phyloP scores from a whole-genome alignment of 2,888 invertebrate genomes.

The Bellardia bayeri region DNA sequence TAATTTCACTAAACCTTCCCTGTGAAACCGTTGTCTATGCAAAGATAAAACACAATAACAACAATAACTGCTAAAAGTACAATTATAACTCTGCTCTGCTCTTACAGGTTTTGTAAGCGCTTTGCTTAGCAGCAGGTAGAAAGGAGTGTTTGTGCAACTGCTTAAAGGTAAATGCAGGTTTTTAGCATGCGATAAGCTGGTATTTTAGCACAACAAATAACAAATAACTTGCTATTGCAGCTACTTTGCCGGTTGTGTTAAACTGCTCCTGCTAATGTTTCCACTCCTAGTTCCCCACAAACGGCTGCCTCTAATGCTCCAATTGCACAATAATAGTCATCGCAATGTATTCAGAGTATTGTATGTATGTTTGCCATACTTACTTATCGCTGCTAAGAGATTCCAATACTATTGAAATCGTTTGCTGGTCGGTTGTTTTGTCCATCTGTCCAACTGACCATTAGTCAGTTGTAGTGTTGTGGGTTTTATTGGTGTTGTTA shows the following conservation, averaged over 20 bases:
- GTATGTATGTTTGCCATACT: not conserved
- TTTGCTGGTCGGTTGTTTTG: constrained; percentile 12
- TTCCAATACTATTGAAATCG: constrained; percentile 13
- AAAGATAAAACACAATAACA: constrained; percentile 1
- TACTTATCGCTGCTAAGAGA: constrained; percentile 57
- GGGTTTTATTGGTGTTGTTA: constrained; percentile 38
- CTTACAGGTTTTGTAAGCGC: constrained; percentile 40
- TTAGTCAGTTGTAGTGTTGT: not conserved
- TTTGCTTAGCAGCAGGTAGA: constrained; percentile 14
- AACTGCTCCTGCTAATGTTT: constrained; percentile 57
- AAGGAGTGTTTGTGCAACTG: constrained; percentile 60
- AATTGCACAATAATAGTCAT: constrained; percentile 50
- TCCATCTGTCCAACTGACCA: not conserved
- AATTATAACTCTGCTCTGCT: constrained; percentile 58
- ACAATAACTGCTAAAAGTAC: constrained; percentile 39
- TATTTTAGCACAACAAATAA: constrained; percentile 74
- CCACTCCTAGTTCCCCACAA: constrained; percentile 34
- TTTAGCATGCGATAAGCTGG: constrained; percentile 76
- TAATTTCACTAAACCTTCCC: not conserved
- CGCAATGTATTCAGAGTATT: constrained; percentile 12
- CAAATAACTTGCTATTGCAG: constrained; percentile 69
- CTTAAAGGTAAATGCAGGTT: constrained; percentile 73
- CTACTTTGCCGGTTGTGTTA: constrained; percentile 62
- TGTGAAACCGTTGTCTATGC: not conserved
- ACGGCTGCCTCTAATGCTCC: not conserved